Conservation (phyloP, 1,140 invertebrate species). For the Drosophila pandora region DNA sequence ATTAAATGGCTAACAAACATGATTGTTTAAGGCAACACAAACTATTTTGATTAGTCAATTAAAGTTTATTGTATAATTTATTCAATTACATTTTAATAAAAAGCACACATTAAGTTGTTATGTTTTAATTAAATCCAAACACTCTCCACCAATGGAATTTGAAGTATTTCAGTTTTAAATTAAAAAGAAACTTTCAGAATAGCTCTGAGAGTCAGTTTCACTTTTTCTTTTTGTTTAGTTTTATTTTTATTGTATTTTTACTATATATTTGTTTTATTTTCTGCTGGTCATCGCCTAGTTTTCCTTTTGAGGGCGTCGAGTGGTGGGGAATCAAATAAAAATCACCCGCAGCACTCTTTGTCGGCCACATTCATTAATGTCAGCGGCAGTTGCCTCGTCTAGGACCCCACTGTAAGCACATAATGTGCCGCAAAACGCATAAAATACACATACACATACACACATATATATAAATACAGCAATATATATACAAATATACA, state of each 20-base stretch:
- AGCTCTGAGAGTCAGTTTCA: slow-evolving; percentile 2
- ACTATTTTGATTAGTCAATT: background rate
- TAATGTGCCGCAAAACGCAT: slow-evolving; percentile 76
- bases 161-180: background rate
- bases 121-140: background rate
- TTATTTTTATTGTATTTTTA: slow-evolving; percentile 30
- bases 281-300: slow-evolving; percentile 31
- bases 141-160: too few species aligned
- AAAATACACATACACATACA: slow-evolving; percentile 57
- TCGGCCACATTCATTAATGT: slow-evolving; percentile 77
- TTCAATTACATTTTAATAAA: background rate
- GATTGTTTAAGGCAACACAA: slow-evolving; percentile 11
- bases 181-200: background rate
- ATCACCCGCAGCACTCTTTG: slow-evolving; percentile 69
- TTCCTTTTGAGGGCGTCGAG: slow-evolving; percentile 1
- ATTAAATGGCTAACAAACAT: slow-evolving; percentile 24
- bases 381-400: slow-evolving; percentile 47
- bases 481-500: slow-evolving; percentile 16
- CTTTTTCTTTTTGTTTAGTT: slow-evolving; percentile 8
- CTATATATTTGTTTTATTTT: slow-evolving; percentile 40
- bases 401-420: slow-evolving; percentile 63
- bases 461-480: background rate
- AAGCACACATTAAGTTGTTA: background rate
- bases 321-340: slow-evolving; percentile 61
- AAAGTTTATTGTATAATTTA: background rate